These are phyloP conservation scores for Slavum lentiscoides DNA, from an alignment of 2,888 invertebrate species.

Conservation along the genomic window DNA sequence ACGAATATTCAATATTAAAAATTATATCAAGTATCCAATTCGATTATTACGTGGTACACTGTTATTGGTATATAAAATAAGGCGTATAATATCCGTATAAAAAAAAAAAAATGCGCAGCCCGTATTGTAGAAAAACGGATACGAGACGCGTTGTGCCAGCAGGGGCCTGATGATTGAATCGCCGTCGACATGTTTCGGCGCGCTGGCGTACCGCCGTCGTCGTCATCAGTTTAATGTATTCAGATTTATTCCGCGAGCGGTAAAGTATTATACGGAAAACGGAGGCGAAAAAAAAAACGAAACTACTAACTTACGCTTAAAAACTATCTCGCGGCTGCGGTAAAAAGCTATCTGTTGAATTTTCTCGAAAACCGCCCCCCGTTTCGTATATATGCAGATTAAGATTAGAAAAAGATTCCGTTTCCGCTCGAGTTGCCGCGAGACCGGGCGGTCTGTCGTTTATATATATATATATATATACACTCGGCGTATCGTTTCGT, in stretches of 20 bases:
- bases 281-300: not conserved
- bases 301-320: conserved; percentile 44
- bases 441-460: conserved; percentile 23
- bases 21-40: no score
- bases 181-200: conserved; percentile 31
- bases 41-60: no score
- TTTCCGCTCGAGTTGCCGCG: conserved; percentile 47
- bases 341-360: conserved; percentile 53
- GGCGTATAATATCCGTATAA: no score
- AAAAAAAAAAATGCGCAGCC: no score
- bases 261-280: conserved; percentile 26
- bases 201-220: not conserved
- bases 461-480: not conserved
- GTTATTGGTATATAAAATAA: no score
- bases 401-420: conserved; percentile 52
- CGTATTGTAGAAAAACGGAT: not conserved
- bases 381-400: conserved; percentile 51
- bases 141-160: not conserved
- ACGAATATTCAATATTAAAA: no score
- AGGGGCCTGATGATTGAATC: conserved; percentile 52
- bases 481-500: not conserved
- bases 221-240: conserved; percentile 51
- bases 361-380: conserved; percentile 38
- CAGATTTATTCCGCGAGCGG: conserved; percentile 48
- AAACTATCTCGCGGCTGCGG: conserved; percentile 31